Base-by-base conservation (phyloP, 2,888 invertebrate species). In the Lasioglossum lativentre region DNA sequence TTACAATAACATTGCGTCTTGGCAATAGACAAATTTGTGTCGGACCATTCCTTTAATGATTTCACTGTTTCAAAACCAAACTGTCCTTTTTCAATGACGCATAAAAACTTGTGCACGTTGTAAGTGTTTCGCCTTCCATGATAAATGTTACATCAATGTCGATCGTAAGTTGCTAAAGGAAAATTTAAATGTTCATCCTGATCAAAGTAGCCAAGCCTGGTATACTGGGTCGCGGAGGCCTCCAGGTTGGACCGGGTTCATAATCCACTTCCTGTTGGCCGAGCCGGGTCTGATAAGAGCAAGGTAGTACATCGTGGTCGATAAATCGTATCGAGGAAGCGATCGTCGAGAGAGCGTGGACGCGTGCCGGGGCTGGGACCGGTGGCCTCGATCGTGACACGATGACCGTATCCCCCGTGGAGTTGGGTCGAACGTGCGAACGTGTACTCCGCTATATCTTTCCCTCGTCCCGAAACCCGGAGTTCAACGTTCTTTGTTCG, bases 401-500 rank as follows among this genome's bases (percentile, higher is more conserved):
- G 76, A 87, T 86, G 87, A 87, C 87, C 87, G 78, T 84, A 81
- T 81, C 77, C 74, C 77, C 70, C 40, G 84, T n/a, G 52, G 78
- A 82, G 86, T 79, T 83, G 71, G 76, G 80, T 90, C 86, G 85
- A 82, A 79, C 82, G 83, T 82, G 80, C 80, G 52, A 88, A 72
- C 79, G 52, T 52, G 4, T n/a, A 52, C 10, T 52, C n/a, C 52
- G 52, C 23, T 52, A 52, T n/a, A 52, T n/a, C 52, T 52, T n/a
- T 52, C 23, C 52, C n/a, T 40, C 68, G 78, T 30, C 10, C 73
- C 70, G 68, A 80, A 82, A 82, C 74, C 78, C 66, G 14, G 86
- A 82, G 89, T 90, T 90, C 88, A 90, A 90, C 73, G 91, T 73
- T 88, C 88, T 85, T 81, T 75, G 84, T 75, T 80, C 80, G 88